Evolutionary conservation across 2,797 vertebrate species (phyloP), one percentile per base, ranked within the genome.

Genomic region (Coranthus polyacanthus): DNA sequence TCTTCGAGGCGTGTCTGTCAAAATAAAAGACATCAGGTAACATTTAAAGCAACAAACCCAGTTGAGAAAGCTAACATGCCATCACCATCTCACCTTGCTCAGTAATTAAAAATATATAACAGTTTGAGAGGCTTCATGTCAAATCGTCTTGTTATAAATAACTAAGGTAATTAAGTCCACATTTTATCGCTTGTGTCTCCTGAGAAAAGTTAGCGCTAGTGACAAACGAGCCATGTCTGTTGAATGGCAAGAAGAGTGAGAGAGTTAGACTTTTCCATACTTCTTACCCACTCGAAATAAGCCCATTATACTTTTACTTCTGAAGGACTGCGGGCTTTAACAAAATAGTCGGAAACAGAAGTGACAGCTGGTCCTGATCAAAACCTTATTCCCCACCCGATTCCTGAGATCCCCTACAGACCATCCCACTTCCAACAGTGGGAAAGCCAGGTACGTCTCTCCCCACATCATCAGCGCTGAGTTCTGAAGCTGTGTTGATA

Each of bases 351-450:
- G 83, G 88, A 82, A 81, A 90, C 75, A 83, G 81, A 83, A 84
- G 79, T 86, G 93, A 92, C 92, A 94, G 92, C 92, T 91, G 90
- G 88, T 90, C 84, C 86, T 91, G 91, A 93, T 93, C 90, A 93
- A 93, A 93, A 85, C 80, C 78, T 65, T 78, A 87, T 88, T 92
- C 88, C 87, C 87, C 21, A 43, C 79, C 77, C 82, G 62, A 79
- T 81, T 82, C 81, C 77, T 2, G 69, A 74, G 52, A 89, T 88
- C 68, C 90, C 89, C 92, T 43, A 65, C 88, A 93, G 89, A 88
- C 87, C 47, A 15, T 73, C 80, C 66, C 60, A 69, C 72, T 83
- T 90, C 88, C 86, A 90, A 86, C 80, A 70, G 80, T 74, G 78
- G 78, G 61, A 52, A 53, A 86, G 88, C 83, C 81, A 87, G 89